Conservation (phyloP, 2,888 invertebrate species). For the Amphipyra berbera region DNA sequence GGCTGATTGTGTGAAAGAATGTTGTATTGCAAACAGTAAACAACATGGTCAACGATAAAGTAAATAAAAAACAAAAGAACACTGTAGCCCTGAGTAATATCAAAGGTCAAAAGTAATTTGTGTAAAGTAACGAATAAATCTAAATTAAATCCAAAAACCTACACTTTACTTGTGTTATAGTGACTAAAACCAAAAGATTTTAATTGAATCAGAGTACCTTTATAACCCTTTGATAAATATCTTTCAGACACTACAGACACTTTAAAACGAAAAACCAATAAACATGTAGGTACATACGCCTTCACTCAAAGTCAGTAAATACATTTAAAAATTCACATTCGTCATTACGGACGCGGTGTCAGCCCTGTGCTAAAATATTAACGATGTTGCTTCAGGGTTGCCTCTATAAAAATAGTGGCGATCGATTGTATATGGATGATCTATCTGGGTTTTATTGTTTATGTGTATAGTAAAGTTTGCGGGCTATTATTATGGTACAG, state of each 20-base stretch:
- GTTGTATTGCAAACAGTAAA: too few relatives aligned
- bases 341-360: slow-evolving; percentile 33
- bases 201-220: slow-evolving; percentile 20
- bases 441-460: background rate
- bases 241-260: background rate
- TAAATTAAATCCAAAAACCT: too few relatives aligned
- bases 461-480: too few relatives aligned
- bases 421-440: slow-evolving; percentile 5
- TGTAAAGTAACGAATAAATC: too few relatives aligned
- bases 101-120: too few relatives aligned
- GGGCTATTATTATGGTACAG: too few relatives aligned
- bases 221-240: slow-evolving; percentile 5
- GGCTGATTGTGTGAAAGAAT: too few relatives aligned
- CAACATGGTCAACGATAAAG: too few relatives aligned
- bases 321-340: slow-evolving; percentile 42
- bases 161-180: background rate
- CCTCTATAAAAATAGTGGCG: background rate
- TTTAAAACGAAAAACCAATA: slow-evolving; percentile 29
- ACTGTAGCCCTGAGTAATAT: too few relatives aligned
- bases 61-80: too few relatives aligned
- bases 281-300: slow-evolving; percentile 9
- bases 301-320: slow-evolving; percentile 33
- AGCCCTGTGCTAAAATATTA: slow-evolving; percentile 62
- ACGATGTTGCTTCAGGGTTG: slow-evolving; percentile 34
- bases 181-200: slow-evolving; percentile 2